Conservation (phyloP, 2,888 invertebrate genomes). For the Acanthosoma haemorrhoidale region DNA sequence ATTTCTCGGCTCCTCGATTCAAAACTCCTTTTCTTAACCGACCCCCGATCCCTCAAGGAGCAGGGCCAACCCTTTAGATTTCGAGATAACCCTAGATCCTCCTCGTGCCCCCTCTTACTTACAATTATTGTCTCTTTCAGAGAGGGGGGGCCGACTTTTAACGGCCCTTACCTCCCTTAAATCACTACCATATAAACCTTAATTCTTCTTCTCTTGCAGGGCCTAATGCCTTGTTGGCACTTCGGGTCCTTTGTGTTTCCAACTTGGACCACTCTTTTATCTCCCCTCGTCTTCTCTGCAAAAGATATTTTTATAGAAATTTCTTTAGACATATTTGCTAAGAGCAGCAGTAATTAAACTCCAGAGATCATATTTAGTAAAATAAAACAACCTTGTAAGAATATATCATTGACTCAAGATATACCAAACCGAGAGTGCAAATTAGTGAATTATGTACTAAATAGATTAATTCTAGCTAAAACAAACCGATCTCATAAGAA, state of each 20-base stretch:
- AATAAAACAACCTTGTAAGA: no score
- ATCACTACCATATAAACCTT: background rate
- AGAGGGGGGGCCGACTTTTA: background rate
- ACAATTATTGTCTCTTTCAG: conserved; percentile 7
- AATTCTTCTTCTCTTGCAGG: no score
- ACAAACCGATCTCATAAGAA: no score
- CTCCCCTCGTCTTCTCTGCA: background rate
- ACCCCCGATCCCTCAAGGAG: conserved; percentile 8
- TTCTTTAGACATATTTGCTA: no score
- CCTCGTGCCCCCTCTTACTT: conserved; percentile 1
- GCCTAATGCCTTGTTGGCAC: background rate
- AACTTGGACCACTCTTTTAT: background rate
- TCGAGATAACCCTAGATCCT: background rate
- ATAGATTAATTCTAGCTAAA: no score
- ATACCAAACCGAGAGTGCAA: no score
- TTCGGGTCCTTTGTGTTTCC: background rate
- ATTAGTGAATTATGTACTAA: no score
- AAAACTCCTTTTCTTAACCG: conserved; percentile 25
- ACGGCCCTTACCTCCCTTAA: conserved; percentile 9
- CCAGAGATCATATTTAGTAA: no score
- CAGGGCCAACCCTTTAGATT: conserved; percentile 10
- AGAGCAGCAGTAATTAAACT: no score
- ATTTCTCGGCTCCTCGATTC: conserved; percentile 19
- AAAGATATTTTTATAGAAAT: background rate
- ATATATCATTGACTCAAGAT: no score